These are phyloP conservation scores for Phocides pigmalion DNA, from an alignment of 1,140 invertebrate genomes.

Conservation along the genomic window DNA sequence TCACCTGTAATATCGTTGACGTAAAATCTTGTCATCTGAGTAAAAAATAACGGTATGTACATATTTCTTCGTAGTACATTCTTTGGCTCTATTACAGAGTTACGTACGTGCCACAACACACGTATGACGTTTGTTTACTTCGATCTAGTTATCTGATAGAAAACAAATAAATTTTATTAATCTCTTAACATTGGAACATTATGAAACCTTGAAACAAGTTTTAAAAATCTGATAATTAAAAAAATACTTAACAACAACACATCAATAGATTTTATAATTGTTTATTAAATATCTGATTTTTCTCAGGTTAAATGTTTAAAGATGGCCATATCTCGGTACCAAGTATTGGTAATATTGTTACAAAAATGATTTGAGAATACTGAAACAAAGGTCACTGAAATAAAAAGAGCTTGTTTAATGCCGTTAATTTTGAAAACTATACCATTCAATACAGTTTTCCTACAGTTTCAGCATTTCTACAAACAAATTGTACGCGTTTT, in stretches of 20 bases:
- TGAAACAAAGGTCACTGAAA: no score
- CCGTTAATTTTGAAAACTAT: no score
- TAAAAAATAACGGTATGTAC: constrained; percentile 17
- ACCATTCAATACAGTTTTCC: no score
- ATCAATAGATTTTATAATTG: background rate
- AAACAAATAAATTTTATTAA: constrained; percentile 21
- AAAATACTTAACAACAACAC: background rate
- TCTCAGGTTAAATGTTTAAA: no score
- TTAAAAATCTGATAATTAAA: background rate
- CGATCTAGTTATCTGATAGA: constrained; percentile 35
- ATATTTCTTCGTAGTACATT: constrained; percentile 22
- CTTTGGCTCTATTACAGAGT: background rate
- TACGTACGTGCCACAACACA: constrained; percentile 37
- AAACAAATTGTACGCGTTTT: no score
- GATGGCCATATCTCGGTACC: no score
- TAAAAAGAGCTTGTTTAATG: no score
- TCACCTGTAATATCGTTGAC: constrained; percentile 17
- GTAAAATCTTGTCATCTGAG: constrained; percentile 32
- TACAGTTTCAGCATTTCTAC: no score
- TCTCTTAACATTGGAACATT: constrained; percentile 17
- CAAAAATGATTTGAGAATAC: no score
- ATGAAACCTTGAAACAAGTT: constrained; percentile 2
- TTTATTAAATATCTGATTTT: no score
- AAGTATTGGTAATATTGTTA: no score
- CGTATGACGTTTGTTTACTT: constrained; percentile 38